Base-by-base conservation (phyloP, 1,140 invertebrate genomes). In the Harpegnathos saltator region DNA sequence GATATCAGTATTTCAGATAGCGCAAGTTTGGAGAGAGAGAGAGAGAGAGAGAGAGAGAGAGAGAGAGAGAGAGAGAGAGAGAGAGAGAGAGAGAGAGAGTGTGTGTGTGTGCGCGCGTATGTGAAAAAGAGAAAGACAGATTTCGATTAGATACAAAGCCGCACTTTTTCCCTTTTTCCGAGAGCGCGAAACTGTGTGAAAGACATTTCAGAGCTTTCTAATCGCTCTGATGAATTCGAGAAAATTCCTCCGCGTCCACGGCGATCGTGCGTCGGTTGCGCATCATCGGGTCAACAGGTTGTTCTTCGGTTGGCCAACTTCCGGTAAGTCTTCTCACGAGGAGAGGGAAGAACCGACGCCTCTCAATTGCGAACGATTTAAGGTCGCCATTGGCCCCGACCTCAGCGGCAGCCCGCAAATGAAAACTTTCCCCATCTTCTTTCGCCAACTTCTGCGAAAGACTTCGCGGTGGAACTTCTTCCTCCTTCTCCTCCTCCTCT, bases 351-450 rank as follows among this genome's bases (percentile, higher is more conserved):
- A 71, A 85, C 29, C 59, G 85, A 78, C 82, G 85, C 69, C 83
- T 85, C 83, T 88, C 78, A 89, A 89, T 89, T 82, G 86, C 86
- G 72, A 83, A 85, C 87, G 86, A 88, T 87, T 86, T 85, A 90
- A 85, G 62, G 66, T 82, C 80, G 81, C 63, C 85, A 82, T 89
- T 89, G 82, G 78, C 85, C 83, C 77, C 77, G 83, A 87, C 88
- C 85, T 85, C 75, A 61, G 33, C 59, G 82, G 83, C 74, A 56
- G n/a, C 58, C 78, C 58, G 86, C 86, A 83, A 89, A 89, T 89
- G 84, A 88, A 89, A 90, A 90, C 89, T 90, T 90, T 90, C 84
- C 54, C 83, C 86, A 86, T 89, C 88, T 86, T 85, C 87, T 75
- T 87, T 62, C 69, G 52, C 58, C 44, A 68, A 83, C 78, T 87